Percentiles rank a stretch among this genome's conserved stretches.
phyloP scores from a whole-genome alignment of 1,140 invertebrate genomes.

The Eurytemora carolleeae region DNA sequence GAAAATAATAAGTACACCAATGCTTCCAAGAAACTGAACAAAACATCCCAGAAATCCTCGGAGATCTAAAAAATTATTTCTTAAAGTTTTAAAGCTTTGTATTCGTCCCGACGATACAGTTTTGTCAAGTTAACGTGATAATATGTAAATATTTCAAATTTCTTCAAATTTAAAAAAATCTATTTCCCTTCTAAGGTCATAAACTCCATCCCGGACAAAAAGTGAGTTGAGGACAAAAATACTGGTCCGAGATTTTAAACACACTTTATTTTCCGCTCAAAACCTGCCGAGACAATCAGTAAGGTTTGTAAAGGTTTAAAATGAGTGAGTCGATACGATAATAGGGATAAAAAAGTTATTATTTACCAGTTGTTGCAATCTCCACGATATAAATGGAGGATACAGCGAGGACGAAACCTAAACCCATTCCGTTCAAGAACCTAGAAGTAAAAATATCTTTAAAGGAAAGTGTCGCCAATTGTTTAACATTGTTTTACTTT shows the following conservation, averaged over 20 bases:
- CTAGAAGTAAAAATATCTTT: neutral
- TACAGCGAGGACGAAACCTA: neutral
- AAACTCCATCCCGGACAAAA: neutral
- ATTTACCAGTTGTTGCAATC: too few species aligned
- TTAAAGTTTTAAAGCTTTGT: neutral
- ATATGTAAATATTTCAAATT: neutral
- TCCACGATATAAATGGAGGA: neutral
- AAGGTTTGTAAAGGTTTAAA: too few species aligned
- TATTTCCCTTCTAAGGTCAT: neutral
- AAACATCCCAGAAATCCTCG: neutral
- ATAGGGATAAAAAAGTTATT: too few species aligned
- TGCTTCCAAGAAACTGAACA: neutral
- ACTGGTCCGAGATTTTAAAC: neutral
- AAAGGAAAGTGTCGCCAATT: too few species aligned
- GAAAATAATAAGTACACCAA: neutral
- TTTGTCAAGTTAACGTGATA: neutral
- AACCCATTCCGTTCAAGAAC: neutral
- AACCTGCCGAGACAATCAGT: neutral
- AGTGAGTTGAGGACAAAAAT: too few species aligned
- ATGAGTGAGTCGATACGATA: too few species aligned
- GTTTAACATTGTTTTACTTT: too few species aligned
- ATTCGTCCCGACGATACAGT: neutral
- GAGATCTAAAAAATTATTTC: neutral
- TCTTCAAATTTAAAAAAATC: neutral
- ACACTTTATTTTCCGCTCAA: neutral